Conservation (phyloP, 2,797 vertebrate species). For the Coluber constrictor region DNA sequence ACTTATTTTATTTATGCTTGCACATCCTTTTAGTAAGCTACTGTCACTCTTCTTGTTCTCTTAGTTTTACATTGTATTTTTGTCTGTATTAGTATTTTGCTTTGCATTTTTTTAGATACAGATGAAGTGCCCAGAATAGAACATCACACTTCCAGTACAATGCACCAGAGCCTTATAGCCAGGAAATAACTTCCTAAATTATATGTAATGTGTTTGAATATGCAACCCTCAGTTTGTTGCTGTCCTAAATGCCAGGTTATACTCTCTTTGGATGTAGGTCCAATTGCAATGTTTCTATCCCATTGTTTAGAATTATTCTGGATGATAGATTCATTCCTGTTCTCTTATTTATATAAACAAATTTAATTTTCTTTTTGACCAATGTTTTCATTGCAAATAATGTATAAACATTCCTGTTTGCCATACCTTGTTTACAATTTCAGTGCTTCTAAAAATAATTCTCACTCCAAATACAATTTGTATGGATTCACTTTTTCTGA, state of each 20-base stretch:
- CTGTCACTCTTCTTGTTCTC: not conserved
- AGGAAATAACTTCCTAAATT: constrained; percentile 14
- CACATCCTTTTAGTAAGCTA: not conserved
- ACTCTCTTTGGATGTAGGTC: not conserved
- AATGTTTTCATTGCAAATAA: constrained; percentile 19
- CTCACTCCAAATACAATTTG: not conserved
- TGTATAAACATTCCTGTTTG: constrained; percentile 35
- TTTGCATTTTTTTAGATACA: not conserved
- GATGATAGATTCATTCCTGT: not conserved
- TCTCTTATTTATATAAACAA: constrained; percentile 2
- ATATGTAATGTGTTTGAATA: constrained; percentile 31
- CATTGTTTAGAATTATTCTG: constrained; percentile 11
- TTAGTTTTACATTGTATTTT: not conserved
- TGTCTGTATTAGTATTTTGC: not conserved
- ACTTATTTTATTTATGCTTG: not conserved
- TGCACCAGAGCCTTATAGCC: constrained; percentile 35
- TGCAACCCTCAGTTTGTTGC: constrained; percentile 24
- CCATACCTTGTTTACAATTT: constrained; percentile 20
- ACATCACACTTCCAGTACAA: not conserved
- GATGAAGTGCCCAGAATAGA: constrained; percentile 36
- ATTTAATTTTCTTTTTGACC: constrained; percentile 21
- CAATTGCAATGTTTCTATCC: not conserved
- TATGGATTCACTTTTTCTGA: not conserved
- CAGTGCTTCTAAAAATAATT: constrained; percentile 24
- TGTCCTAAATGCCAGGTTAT: not conserved